Evolutionary conservation across 2,797 vertebrate genomes (phyloP).

Genomic region (Sphenodon punctatus): DNA sequence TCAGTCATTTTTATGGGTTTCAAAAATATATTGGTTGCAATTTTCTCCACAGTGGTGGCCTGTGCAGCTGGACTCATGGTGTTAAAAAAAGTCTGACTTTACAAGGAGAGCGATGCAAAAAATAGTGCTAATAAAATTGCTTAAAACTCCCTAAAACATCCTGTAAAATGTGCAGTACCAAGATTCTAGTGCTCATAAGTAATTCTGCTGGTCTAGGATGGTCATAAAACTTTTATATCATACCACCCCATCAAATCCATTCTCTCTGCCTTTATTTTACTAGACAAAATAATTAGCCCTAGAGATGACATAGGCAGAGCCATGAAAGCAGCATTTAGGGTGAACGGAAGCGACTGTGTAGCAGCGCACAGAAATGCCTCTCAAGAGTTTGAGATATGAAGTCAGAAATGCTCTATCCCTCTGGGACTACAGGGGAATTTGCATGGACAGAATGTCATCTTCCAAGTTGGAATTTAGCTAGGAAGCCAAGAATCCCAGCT

Average conservation of each 20-base stretch:
- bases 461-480: not conserved
- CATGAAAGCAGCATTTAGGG: not conserved
- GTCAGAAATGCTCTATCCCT: not conserved
- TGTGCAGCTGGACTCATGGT: not conserved
- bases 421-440: not conserved
- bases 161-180: not conserved
- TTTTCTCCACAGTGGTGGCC: conserved; percentile 19
- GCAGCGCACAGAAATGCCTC: not conserved
- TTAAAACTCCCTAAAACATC: not conserved
- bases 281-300: not conserved
- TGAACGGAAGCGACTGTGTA: accelerated
- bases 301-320: not conserved
- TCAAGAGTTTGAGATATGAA: not conserved
- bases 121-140: not conserved
- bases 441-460: not conserved
- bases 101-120: not conserved
- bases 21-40: conserved; percentile 17
- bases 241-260: accelerated
- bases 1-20: conserved; percentile 34
- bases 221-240: too few species aligned
- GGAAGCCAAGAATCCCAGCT: not conserved
- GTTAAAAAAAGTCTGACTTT: not conserved
- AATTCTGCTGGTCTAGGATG: not conserved
- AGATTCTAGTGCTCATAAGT: not conserved
- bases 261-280: not conserved